A percentile compares a stretch with the other conserved stretches of the same genome.
These are phyloP conservation scores for Clarias gariepinus DNA, from an alignment of 2,113 vertebrate genomes.

Conservation along the genomic window DNA sequence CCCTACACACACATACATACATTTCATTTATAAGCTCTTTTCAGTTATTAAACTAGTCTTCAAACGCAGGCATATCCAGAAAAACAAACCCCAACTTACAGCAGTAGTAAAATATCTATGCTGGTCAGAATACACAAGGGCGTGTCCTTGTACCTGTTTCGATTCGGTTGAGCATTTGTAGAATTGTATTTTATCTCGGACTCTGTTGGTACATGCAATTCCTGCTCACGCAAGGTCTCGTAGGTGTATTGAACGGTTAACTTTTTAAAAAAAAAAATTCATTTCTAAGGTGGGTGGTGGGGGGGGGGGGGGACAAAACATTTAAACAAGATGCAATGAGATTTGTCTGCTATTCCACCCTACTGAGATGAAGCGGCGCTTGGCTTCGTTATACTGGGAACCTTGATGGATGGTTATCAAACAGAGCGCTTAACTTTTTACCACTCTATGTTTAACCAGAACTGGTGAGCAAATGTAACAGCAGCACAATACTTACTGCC, in stretches of 20 bases:
- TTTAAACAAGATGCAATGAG: background rate
- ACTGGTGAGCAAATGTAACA: constrained; percentile 45
- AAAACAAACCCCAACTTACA: constrained; percentile 79
- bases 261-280: no score
- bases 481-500: constrained; percentile 62
- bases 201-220: background rate
- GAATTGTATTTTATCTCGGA: background rate
- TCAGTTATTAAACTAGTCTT: constrained; percentile 66
- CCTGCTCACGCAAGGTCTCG: background rate
- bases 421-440: constrained; percentile 5
- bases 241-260: constrained; percentile 28
- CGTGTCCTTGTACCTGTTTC: constrained; percentile 47
- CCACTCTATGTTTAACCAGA: constrained; percentile 37
- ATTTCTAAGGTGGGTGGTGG: no score
- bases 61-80: constrained; percentile 65
- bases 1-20: constrained; percentile 49
- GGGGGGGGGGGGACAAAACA: no score
- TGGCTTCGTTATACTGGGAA: background rate
- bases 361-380: background rate
- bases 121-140: constrained; percentile 56
- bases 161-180: constrained; percentile 39
- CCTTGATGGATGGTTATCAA: constrained; percentile 18
- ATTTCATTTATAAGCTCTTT: constrained; percentile 67
- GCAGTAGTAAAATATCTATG: constrained; percentile 69
- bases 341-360: background rate